Percentiles rank a stretch among this genome's conserved stretches.
Evolutionary conservation across 35 echinoderm and acorn worm genomes (phyloP).

Genomic region (Patiria miniata): DNA sequence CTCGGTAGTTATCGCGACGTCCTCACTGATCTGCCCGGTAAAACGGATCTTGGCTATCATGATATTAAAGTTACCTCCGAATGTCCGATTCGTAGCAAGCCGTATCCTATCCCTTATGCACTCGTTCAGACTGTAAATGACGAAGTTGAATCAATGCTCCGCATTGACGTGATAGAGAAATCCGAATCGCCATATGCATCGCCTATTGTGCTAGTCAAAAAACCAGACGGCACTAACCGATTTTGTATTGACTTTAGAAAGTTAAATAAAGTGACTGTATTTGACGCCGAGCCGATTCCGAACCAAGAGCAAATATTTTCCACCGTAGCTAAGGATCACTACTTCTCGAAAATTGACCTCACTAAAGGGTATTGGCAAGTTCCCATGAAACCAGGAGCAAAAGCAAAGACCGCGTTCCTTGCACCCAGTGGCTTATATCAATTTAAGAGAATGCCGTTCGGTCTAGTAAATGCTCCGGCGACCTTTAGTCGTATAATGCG

Average conservation of each 20-base stretch:
- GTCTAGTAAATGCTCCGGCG: conserved; percentile 51
- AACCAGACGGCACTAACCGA: conserved; percentile 23
- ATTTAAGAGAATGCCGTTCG: conserved; percentile 57
- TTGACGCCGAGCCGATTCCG: conserved; percentile 55
- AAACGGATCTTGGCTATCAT: not conserved
- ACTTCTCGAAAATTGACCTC: conserved; percentile 55
- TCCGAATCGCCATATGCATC: conserved; percentile 47
- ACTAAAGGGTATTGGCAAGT: conserved; percentile 70
- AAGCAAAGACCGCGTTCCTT: conserved; percentile 35
- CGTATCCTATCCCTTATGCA: conserved; percentile 52
- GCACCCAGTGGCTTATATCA: conserved; percentile 47
- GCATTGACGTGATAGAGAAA: conserved; percentile 47
- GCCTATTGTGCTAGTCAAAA: conserved; percentile 54
- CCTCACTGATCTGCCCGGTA: conserved; percentile 41
- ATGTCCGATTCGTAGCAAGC: conserved; percentile 17
- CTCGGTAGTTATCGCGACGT: conserved; percentile 43
- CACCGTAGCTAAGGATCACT: conserved; percentile 46
- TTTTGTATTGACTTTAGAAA: conserved; percentile 59
- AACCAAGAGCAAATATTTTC: conserved; percentile 66
- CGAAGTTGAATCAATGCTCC: conserved; percentile 40
- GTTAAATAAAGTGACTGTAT: conserved; percentile 46
- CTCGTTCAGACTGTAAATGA: conserved; percentile 37
- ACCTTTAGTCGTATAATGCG: conserved; percentile 64
- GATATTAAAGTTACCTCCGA: not conserved
- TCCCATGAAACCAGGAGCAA: not conserved